These are phyloP conservation scores for Burhinus bistriatus DNA, from an alignment of 2,113 vertebrate genomes.

Conservation along the genomic window DNA sequence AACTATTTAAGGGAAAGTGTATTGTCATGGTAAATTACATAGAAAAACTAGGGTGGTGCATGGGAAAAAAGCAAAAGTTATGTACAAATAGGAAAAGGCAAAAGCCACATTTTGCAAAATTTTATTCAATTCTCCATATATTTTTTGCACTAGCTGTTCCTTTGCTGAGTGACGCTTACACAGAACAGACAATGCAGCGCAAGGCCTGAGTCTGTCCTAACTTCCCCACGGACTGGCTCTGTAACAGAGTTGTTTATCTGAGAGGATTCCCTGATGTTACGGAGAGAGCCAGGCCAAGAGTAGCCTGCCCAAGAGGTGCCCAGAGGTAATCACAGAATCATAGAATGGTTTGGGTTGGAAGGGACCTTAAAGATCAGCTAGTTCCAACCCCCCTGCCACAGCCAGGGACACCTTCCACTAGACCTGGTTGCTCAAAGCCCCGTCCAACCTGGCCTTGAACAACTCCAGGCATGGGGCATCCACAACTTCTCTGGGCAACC, in stretches of 20 bases:
- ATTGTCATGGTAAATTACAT: background rate
- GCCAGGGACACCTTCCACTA: background rate
- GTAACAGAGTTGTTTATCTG: background rate
- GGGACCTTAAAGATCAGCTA: background rate
- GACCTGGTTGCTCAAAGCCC: background rate
- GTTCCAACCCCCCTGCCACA: background rate
- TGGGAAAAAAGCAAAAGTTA: background rate
- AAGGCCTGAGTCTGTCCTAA: background rate
- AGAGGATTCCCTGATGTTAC: background rate
- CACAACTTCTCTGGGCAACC: background rate
- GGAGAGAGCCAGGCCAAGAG: background rate
- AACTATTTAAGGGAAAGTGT: conserved; percentile 31
- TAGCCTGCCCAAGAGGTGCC: background rate
- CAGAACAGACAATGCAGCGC: background rate
- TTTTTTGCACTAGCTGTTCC: background rate
- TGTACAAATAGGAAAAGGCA: background rate
- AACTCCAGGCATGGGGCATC: background rate
- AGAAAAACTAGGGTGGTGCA: background rate
- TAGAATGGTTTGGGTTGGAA: background rate
- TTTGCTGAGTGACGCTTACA: background rate
- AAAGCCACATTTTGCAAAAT: background rate
- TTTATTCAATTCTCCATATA: background rate
- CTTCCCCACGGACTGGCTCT: background rate
- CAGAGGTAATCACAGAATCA: background rate
- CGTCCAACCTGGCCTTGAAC: background rate